Evolutionary conservation across 2,113 vertebrate genomes (phyloP).

Genomic region (human (Homo sapiens)): DNA sequence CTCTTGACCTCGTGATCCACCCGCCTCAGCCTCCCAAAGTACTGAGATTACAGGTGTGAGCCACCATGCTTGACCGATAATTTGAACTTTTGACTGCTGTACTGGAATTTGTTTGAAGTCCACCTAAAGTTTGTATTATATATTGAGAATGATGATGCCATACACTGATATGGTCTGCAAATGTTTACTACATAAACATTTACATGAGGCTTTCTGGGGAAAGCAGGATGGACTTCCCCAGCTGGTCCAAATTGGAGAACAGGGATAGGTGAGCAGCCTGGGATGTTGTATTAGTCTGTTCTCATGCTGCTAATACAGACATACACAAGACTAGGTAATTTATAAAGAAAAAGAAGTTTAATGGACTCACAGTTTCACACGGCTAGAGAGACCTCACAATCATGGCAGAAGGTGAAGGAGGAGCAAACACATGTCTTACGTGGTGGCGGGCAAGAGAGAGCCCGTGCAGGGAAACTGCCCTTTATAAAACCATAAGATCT

Average conservation of each 20-base stretch:
- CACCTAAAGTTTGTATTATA: neutral
- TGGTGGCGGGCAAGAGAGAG: too few species aligned
- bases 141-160: neutral
- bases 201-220: neutral
- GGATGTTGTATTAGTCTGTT: neutral
- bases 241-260: neutral
- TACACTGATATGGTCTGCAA: neutral
- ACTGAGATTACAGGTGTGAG: too few species aligned
- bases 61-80: neutral
- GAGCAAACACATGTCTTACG: rapidly evolving
- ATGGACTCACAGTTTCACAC: neutral
- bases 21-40: too few species aligned
- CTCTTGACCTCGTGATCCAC: too few species aligned
- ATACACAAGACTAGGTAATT: neutral
- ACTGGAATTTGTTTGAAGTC: too few species aligned
- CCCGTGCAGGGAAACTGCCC: too few species aligned
- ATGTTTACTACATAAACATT: too few species aligned
- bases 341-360: too few species aligned
- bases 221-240: neutral
- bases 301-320: too few species aligned
- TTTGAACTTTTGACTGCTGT: neutral
- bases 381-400: too few species aligned
- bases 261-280: neutral
- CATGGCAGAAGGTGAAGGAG: too few species aligned
- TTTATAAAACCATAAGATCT: too few species aligned